Base-by-base conservation (phyloP, 2,888 invertebrate species). In the Amphipoea oculea region DNA sequence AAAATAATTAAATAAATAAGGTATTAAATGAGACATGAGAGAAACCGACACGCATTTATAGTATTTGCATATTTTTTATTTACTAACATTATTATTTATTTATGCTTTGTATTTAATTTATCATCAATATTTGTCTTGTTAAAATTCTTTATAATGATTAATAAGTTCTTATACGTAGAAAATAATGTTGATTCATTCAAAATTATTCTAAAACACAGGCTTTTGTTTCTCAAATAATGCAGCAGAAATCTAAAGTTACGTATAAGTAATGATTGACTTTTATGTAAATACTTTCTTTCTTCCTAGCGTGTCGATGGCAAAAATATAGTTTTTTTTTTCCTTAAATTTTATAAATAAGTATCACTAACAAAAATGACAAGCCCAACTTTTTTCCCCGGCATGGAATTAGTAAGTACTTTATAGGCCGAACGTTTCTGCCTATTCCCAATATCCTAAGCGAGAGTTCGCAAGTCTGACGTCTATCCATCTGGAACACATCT, bases 401-500 rank as follows among this genome's bases (percentile, higher is more conserved):
- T 54, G 54, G 23, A 40, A 40, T 70, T 54, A 40, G 36, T 17
- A 70, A 0, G 14, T 40, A 40, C 6, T 4, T 9, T 36, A 6
- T 7, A 36, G 4, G 20, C 42, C 14, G 6, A 20, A 12, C 40
- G 12, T 51, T 68, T 60, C 36, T 67, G 40, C 1, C 12, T n/a
- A 36, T 23, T 14, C 7, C 4, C 23, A 23, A 7, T 51, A 29
- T 9, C 4, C 0, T 6, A 63, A 1, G 3, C 36, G 45, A 40
- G 12, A 68, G 20, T 29, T 65, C 23, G n/a, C 17, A 23, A 82
- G 0, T 62, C 17, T 40, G 69, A 65, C 84, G 40, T 71, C 60
- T 54, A 45, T 66, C 78, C 81, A 81, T 81, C 69, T 78, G 84
- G 69, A 60, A 66, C 65, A 42, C 40, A 17, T 76, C 67, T 76